Percentiles rank a stretch among this genome's conserved stretches.
Conservation (phyloP, 2,797 vertebrate species). For the Bufotes viridis region DNA sequence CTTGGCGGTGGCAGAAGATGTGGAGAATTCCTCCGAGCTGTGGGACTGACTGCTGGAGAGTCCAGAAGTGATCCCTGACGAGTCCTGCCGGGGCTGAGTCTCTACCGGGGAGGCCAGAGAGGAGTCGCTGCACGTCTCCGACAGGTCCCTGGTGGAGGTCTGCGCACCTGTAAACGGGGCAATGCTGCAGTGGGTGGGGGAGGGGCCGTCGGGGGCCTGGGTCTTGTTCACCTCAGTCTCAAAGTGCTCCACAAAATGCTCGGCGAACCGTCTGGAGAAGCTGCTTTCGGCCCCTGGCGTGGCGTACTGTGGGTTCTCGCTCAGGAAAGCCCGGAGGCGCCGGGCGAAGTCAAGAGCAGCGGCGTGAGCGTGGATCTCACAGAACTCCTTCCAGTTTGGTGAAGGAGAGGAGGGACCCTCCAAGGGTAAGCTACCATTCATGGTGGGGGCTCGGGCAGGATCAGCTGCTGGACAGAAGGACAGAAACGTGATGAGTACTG, state of each 20-base stretch:
- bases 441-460: slow-evolving; percentile 38
- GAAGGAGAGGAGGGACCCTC: slow-evolving; percentile 77
- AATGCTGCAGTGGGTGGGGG: slow-evolving; percentile 65
- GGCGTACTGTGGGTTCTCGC: slow-evolving; percentile 86
- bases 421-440: slow-evolving; percentile 55
- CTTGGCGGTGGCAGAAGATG: slow-evolving; percentile 73
- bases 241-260: slow-evolving; percentile 88
- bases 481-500: not conserved
- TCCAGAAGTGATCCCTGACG: slow-evolving; percentile 61
- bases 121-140: slow-evolving; percentile 71
- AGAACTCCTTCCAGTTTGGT: slow-evolving; percentile 91
- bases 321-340: slow-evolving; percentile 85
- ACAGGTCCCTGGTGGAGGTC: slow-evolving; percentile 64
- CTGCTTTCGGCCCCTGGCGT: slow-evolving; percentile 80
- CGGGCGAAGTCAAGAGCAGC: slow-evolving; percentile 89
- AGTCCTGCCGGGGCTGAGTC: slow-evolving; percentile 62
- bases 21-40: slow-evolving; percentile 74
- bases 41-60: slow-evolving; percentile 71
- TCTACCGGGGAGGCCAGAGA: slow-evolving; percentile 70
- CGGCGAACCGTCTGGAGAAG: slow-evolving; percentile 87
- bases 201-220: slow-evolving; percentile 65
- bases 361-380: slow-evolving; percentile 87
- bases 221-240: slow-evolving; percentile 82
- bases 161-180: slow-evolving; percentile 69
- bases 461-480: slow-evolving; percentile 43